Base-by-base conservation (phyloP, 2,113 vertebrate genomes). In the Tringa solitaria region DNA sequence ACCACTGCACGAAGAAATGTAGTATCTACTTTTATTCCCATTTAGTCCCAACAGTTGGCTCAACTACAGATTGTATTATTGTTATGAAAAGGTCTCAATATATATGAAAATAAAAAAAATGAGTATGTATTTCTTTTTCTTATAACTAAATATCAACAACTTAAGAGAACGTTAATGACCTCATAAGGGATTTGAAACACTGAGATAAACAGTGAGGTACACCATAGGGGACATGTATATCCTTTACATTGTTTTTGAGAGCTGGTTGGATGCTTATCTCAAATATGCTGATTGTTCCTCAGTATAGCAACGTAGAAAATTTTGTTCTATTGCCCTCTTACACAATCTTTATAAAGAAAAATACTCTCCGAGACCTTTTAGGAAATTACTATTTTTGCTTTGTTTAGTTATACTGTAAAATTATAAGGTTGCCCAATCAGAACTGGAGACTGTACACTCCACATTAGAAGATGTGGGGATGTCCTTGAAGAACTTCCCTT, bases 321-420 rank as follows among this genome's bases (percentile, higher is more conserved):
- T 87, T 68, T 59, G 19, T 93, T 89, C 86, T 59, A 32, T 81
- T 91, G 56, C 73, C 61, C 53, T 97, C 84, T 84, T 64, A 95
- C 84, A 76, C 61, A 72, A 35, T 76, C 70, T 89, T 28, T 89
- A 68, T 68, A 81, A 87, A 93, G 83, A 91, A 91, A 68, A 48
- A 9, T 59, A 60, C 30, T 91, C 43, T 57, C 45, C 50, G 65
- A 68, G 53, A n/a, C 45, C 67, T 93, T 75, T 84, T 30, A 83
- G 53, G 45, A 89, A 81, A 73, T 89, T 41, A 32, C 80, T 85
- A 77, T 77, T 93, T 96, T 91, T 94, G 37, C 45, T 82, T 91
- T 82, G 32, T 75, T 89, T 75, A 37, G 61, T 79, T 78, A 28
- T 53, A 19, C 30, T 64, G 35, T 59, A 39, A 39, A 82, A 83